Evolutionary conservation across 1,140 invertebrate genomes (phyloP), one percentile per base, ranked within the genome.

Genomic region (Calliopsis andreniformis): DNA sequence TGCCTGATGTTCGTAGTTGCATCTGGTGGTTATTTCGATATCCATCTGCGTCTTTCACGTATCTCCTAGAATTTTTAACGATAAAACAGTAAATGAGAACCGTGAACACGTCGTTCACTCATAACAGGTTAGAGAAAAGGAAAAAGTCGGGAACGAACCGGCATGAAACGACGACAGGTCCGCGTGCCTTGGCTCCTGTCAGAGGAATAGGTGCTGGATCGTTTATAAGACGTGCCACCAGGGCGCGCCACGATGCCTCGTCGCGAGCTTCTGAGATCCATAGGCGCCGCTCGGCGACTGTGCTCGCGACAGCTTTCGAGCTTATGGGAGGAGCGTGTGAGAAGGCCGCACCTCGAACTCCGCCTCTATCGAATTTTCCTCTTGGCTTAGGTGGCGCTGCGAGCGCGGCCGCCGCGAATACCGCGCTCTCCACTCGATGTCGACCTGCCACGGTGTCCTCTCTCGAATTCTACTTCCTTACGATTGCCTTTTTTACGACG

Each of bases 291-390:
- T 78, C 72, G 69, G 58, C 63, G 76, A 78, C 39, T 67, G 66
- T 84, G 61, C 69, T 55, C 25, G 76, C 64, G 84, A 80, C 80
- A 85, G 87, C 85, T 88, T 86, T 83, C 87, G 82, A 88, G 85
- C 87, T 88, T 81, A 86, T 88, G 89, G 89, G 89, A 89, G 89
- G 89, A 86, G 88, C 89, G 58, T 88, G 83, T 78, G 81, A 80
- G 83, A 78, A 89, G 86, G 87, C 87, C 87, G 87, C 83, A 87
- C 88, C 88, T 87, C 87, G 87, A 86, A 90, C 89, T 88, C 89
- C 89, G 89, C 89, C 89, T 86, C 89, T 87, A 76, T 76, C 53
- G 67, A 61, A 70, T 80, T 78, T 83, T 80, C 79, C 76, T 81
- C 71, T 53, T 69, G 68, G 73, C 69, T 25, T 62, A 75, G 66